Conservation (phyloP, 2,113 vertebrate genomes). For the Falcunculus frontatus region DNA sequence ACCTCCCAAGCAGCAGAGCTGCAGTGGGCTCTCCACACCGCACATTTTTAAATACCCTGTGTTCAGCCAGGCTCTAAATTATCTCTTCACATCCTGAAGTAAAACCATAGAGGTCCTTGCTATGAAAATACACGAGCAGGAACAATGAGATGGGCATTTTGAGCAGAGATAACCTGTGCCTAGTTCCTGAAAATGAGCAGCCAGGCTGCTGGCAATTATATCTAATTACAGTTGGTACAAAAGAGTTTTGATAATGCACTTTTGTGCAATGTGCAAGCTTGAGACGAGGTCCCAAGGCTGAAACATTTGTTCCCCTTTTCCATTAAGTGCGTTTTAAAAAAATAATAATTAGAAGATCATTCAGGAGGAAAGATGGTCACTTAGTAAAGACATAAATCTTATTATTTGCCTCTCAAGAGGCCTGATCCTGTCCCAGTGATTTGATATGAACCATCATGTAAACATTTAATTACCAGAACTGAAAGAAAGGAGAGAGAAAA, state of each 20-base stretch:
- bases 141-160: not conserved
- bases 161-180: not conserved
- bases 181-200: conserved; percentile 1
- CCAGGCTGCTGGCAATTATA: conserved; percentile 27
- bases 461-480: not conserved
- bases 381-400: not conserved
- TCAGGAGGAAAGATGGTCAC: not conserved
- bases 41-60: not conserved
- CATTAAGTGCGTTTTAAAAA: not conserved
- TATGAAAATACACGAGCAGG: not conserved
- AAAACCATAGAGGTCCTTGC: not conserved
- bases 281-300: not conserved
- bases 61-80: not conserved
- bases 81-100: not conserved
- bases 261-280: not conserved
- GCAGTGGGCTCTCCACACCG: not conserved
- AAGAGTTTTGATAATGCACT: not conserved
- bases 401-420: not conserved
- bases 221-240: conserved; percentile 36
- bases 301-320: not conserved
- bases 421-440: not conserved
- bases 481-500: not conserved
- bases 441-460: not conserved
- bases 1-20: not conserved
- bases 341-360: not conserved